Evolutionary conservation across 2,888 invertebrate genomes (phyloP).

Genomic region (Epiperipatus broadwayi): DNA sequence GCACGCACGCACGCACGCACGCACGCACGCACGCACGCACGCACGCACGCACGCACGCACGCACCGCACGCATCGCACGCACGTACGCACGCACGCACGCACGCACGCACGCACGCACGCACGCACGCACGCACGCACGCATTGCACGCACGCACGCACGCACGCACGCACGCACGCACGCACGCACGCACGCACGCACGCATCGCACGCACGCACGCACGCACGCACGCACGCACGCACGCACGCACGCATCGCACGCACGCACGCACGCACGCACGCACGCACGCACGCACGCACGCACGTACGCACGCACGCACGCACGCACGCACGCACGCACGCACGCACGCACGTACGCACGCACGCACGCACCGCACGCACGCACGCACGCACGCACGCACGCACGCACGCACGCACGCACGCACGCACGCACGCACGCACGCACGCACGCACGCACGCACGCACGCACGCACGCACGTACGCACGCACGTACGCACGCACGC

Average conservation of each 20-base stretch:
- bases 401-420: conserved; percentile 13
- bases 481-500: conserved; percentile 7
- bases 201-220: neutral
- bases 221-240: neutral
- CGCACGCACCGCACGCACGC: too few species aligned
- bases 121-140: conserved; percentile 8
- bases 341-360: conserved; percentile 7
- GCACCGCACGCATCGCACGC: too few species aligned
- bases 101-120: conserved; percentile 10
- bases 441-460: conserved; percentile 12
- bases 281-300: conserved; percentile 13
- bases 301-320: conserved; percentile 13
- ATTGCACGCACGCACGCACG: too few species aligned
- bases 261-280: conserved; percentile 14
- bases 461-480: conserved; percentile 8
- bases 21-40: conserved; percentile 3
- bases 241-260: conserved; percentile 12
- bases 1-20: conserved; percentile 3
- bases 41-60: conserved; percentile 3
- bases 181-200: too few species aligned
- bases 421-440: conserved; percentile 12
- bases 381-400: conserved; percentile 10
- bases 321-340: conserved; percentile 13
- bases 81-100: neutral
- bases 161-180: conserved; percentile 10